Percentiles rank a stretch among this genome's conserved stretches.
These are phyloP conservation scores for Aphaenogaster rudis DNA, from an alignment of 1,140 invertebrate genomes.

Conservation along the genomic window DNA sequence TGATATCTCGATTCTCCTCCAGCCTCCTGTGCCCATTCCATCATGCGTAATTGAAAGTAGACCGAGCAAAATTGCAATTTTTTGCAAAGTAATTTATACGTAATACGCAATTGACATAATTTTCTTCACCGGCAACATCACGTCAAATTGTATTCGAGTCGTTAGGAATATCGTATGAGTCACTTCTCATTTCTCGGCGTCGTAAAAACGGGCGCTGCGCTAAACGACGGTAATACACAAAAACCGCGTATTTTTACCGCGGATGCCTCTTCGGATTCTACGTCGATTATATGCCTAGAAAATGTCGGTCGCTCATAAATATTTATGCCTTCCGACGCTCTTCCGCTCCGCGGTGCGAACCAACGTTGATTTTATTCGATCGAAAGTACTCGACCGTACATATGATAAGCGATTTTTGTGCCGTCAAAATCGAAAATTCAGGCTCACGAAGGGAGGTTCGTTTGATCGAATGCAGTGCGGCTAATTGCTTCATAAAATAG, in stretches of 20 bases:
- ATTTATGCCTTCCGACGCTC: constrained; percentile 47
- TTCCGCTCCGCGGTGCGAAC: neutral
- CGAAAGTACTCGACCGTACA: neutral
- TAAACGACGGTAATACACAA: neutral
- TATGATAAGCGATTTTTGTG: neutral
- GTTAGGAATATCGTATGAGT: constrained; percentile 8
- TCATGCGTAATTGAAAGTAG: neutral
- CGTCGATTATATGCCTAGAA: constrained; percentile 28
- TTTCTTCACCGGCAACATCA: neutral
- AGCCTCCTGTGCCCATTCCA: neutral
- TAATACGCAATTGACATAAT: neutral
- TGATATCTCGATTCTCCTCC: constrained; percentile 17
- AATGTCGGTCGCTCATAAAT: constrained; percentile 57
- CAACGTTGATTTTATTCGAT: neutral
- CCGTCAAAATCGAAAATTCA: neutral
- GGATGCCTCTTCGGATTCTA: neutral
- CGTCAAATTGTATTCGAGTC: neutral
- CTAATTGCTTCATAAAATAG: constrained; percentile 9
- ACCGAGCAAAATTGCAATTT: neutral
- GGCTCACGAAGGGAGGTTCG: neutral
- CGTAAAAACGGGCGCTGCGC: neutral
- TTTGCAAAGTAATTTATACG: constrained; percentile 8
- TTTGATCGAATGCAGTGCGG: neutral
- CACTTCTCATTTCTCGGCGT: neutral
- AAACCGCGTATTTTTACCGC: constrained; percentile 30